Percentiles rank a stretch among this genome's conserved stretches.
phyloP scores from a whole-genome alignment of 1,140 invertebrate species.

The Drosophila ananassae region DNA sequence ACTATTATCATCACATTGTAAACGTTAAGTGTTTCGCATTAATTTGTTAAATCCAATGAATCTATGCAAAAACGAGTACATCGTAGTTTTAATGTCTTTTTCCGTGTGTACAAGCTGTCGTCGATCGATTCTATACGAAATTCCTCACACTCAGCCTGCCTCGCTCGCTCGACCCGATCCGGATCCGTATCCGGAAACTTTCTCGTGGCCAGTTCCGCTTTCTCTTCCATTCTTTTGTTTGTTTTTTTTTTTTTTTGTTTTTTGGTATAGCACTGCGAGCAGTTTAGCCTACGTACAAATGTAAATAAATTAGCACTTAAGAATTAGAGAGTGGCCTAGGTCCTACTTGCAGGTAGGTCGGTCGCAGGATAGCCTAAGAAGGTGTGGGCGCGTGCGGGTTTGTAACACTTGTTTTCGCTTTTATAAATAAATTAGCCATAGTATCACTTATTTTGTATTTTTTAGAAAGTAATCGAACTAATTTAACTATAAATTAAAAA shows the following conservation, averaged over 20 bases:
- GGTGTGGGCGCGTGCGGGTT: conserved; percentile 35
- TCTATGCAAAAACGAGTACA: conserved; percentile 77
- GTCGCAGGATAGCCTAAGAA: conserved; percentile 68
- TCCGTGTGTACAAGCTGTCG: conserved; percentile 66
- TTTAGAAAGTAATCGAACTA: conserved; percentile 76
- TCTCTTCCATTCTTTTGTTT: background rate
- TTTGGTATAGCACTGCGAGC: conserved; percentile 48
- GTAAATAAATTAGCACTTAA: conserved; percentile 79
- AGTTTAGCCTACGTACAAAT: conserved; percentile 48
- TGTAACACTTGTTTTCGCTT: conserved; percentile 43
- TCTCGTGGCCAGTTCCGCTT: conserved; percentile 20
- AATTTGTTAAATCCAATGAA: conserved; percentile 63
- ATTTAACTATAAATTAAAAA: conserved; percentile 74
- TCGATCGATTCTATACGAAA: conserved; percentile 52
- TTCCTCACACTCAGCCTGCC: conserved; percentile 19
- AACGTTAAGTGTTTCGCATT: conserved; percentile 72
- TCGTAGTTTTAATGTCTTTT: conserved; percentile 70
- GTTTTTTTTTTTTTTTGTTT: conserved; percentile 9
- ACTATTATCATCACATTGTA: conserved; percentile 82
- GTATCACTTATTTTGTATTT: conserved; percentile 82
- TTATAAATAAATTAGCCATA: conserved; percentile 82
- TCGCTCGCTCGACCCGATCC: conserved; percentile 15
- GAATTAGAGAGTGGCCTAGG: conserved; percentile 52
- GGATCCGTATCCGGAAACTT: background rate
- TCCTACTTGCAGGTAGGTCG: conserved; percentile 31